These are phyloP conservation scores for Hoplostethus mediterraneus DNA, from an alignment of 2,797 vertebrate genomes.

Conservation along the genomic window DNA sequence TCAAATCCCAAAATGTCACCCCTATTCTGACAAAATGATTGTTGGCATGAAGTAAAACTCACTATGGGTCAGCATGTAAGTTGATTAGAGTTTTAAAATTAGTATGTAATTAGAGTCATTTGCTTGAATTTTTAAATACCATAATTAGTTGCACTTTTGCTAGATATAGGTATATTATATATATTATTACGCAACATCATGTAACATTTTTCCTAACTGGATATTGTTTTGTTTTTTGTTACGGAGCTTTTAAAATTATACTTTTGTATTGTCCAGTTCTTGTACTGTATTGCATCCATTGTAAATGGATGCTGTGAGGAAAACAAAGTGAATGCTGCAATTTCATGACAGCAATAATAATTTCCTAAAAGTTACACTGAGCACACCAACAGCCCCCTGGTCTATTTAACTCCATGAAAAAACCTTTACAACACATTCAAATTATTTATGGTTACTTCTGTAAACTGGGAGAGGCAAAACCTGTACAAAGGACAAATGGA, in stretches of 20 bases:
- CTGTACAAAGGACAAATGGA: slow-evolving; percentile 12
- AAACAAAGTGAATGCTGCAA: background rate
- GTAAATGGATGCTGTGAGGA: background rate
- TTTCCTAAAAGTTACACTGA: slow-evolving; percentile 42
- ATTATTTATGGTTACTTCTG: slow-evolving; percentile 36
- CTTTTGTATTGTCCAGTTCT: background rate
- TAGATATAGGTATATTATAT: no score
- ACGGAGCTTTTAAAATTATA: background rate
- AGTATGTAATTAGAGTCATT: slow-evolving; percentile 2
- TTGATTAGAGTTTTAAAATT: background rate
- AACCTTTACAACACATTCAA: slow-evolving; percentile 35
- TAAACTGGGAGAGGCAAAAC: slow-evolving; percentile 7
- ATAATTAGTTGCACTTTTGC: background rate
- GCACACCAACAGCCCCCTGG: background rate
- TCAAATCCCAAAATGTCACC: background rate
- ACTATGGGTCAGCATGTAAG: no score
- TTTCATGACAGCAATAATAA: background rate
- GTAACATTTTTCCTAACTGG: no score
- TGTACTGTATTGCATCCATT: background rate
- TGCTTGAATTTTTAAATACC: background rate
- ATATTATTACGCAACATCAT: no score
- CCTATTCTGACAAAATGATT: background rate
- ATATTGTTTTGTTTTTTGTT: background rate
- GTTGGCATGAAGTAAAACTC: background rate
- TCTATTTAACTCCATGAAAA: slow-evolving; percentile 27